Evolutionary conservation across 2,113 vertebrate species (phyloP), one percentile per base, ranked within the genome.

Genomic region (Grantiella picta): DNA sequence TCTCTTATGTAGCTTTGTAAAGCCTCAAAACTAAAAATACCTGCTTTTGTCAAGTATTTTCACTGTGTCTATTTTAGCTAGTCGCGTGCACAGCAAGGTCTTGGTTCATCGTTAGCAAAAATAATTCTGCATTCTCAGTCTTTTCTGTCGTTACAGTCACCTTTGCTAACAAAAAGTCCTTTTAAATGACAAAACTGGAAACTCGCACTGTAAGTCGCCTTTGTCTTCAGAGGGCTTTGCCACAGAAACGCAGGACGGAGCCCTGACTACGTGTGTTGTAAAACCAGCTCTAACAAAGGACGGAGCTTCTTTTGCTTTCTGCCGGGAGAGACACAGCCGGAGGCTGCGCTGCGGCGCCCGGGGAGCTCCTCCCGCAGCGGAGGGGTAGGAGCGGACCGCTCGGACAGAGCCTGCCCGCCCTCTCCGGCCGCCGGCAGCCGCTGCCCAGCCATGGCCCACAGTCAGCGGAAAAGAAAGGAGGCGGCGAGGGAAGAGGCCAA

Each of bases 261-360:
- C 33, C 21, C 50, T 5, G 27, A 10, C 17, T 4, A 13, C 47
- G 15, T 16, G 42, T 20, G 33, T 33, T 73, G 28, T 52, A 44
- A 73, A 36, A 40, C 5, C 52, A 7, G 47, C 42, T 40, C 15
- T 25, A 42, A 84, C 84, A 89, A 94, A 92, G 65, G 60, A 23
- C 38, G 4, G 38, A 20, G 65, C 53, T 22, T 1, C 19, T 47
- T 28, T 5, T 11, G 21, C 5, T 80, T 31, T 35, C 25, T 22
- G 40, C 33, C 4, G 27, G 7, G 22, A 24, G 16, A 6, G 8
- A 11, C 38, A 1, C 2, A 3, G 79, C 3, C 21, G 17, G 65
- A 12, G 44, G 36, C 75, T 11, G 65, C 31, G 33, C 59, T 1
- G 6, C 28, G 38, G 56, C 49, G 45, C 14, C 54, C 33, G 4